Percentiles rank a stretch among this genome's conserved stretches.
Conservation (phyloP, 2,113 vertebrate species). For the Dasypus novemcinctus region DNA sequence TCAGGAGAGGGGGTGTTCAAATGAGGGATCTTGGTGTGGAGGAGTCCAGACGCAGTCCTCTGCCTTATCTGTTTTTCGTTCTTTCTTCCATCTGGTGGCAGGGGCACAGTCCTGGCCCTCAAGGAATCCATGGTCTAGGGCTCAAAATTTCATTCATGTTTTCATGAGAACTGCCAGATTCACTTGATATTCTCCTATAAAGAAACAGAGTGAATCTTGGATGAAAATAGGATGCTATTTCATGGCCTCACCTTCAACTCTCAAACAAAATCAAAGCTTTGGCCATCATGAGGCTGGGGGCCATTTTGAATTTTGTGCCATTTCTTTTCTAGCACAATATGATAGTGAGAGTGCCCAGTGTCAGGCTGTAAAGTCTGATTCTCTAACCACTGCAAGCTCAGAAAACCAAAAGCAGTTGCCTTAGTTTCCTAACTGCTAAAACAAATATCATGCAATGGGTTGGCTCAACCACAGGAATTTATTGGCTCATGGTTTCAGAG, state of each 20-base stretch:
- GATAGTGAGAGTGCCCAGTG: accelerated
- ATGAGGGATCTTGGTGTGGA: not conserved
- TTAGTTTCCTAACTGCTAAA: not conserved
- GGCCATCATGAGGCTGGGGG: not conserved
- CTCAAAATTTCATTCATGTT: not conserved
- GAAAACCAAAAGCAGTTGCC: no score
- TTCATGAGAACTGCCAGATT: not conserved
- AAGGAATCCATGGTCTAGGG: not conserved
- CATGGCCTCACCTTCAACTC: not conserved
- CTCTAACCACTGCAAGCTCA: not conserved
- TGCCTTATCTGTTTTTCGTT: not conserved
- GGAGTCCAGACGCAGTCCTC: not conserved
- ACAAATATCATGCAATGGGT: no score
- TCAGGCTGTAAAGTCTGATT: not conserved
- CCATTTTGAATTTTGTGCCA: not conserved
- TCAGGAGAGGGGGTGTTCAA: not conserved
- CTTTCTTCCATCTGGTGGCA: not conserved
- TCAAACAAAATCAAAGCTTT: not conserved
- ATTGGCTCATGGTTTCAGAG: no score
- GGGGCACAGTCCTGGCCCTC: not conserved
- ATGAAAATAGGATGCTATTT: not conserved
- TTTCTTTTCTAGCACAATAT: not conserved
- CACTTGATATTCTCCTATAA: not conserved
- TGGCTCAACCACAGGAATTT: no score
- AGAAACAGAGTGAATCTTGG: not conserved